Base-by-base conservation (phyloP, 30 jellyfish, hydroid and myxozoan species). In the Aurelia aurita region DNA sequence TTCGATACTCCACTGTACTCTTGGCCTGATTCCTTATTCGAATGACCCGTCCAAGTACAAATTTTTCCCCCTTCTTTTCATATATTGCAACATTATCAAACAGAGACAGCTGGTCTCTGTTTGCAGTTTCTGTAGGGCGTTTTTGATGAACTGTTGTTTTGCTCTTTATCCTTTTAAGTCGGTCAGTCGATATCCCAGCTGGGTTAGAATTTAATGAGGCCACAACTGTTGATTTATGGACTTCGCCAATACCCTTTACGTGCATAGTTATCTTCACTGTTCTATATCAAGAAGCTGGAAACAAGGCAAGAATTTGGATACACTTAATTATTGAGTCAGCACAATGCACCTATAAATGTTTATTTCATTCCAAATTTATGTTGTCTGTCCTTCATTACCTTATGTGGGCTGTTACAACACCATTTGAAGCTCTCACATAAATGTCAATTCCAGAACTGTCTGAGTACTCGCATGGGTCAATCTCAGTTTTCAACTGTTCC, bases 1-100 rank as follows among this genome's bases (percentile, higher is more conserved):
- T 71, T 71, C 69, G 39, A 44, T 71, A 71, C 45, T 71, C 83
- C 69, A 44, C 69, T 23, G 45, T 13, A 44, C 69, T 26, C 45
- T 44, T 71, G 44, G 68, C 45, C 21, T 44, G 69, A 71, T 44
- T 71, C 8, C 83, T 35, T 69, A 44, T 71, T 44, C 83, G 25
- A 32, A 32, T 71, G 39, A 71, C 69, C 21, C 83, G 2, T 26
- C 68, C 69, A 44, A 71, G 69, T 49, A 44, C 10, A 71, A 26
- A 44, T 44, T 21, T 49, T 71, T 35, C 69, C 80, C 66, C 3
- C 4, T 71, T 31, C 66, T 7, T 71, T 71, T 32, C 68, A 43
- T 71, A 23, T 19, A 71, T 49, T 15, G 83, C 83, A 39, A 71
- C 83, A 49, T 71, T 69, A 71, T 71, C 83, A 35, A 71, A 71